phyloP scores from a whole-genome alignment of 2,113 vertebrate genomes.

The Nycticryphes semicollaris region DNA sequence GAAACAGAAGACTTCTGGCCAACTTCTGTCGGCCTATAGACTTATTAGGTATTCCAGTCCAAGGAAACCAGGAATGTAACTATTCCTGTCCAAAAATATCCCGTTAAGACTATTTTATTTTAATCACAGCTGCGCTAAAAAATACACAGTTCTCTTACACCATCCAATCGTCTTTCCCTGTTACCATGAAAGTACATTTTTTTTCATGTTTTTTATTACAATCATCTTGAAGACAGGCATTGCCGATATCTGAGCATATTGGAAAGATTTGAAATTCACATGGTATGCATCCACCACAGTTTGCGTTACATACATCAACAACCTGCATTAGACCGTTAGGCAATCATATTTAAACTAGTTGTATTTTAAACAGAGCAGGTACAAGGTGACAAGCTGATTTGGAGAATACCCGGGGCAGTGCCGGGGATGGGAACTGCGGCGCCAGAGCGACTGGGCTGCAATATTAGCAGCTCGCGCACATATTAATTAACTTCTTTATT shows the following conservation, averaged over 20 bases:
- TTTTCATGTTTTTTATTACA: conserved; percentile 43
- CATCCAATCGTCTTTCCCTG: not conserved
- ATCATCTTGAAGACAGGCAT: conserved; percentile 42
- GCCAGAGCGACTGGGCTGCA: not conserved
- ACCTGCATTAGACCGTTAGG: not conserved
- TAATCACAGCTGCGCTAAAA: conserved; percentile 26
- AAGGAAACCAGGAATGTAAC: conserved; percentile 12
- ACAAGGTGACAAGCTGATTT: not conserved
- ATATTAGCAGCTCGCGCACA: conserved; percentile 16
- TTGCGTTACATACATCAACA: conserved; percentile 5
- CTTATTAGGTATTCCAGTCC: not conserved
- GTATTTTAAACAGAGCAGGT: conserved; percentile 20
- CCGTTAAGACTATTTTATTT: conserved; percentile 37
- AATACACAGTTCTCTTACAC: not conserved
- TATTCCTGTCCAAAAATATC: conserved; percentile 41
- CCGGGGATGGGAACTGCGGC: not conserved
- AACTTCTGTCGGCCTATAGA: conserved; percentile 15
- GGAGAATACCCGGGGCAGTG: not conserved
- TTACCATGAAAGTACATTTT: not conserved
- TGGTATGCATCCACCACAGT: not conserved
- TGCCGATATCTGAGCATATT: conserved; percentile 35
- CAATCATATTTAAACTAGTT: not conserved
- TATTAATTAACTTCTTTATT: conserved; percentile 67
- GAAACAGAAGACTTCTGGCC: conserved; percentile 26
- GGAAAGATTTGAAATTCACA: conserved; percentile 13